These are phyloP conservation scores for Symphodus melops DNA, from an alignment of 2,113 vertebrate genomes.

Conservation along the genomic window DNA sequence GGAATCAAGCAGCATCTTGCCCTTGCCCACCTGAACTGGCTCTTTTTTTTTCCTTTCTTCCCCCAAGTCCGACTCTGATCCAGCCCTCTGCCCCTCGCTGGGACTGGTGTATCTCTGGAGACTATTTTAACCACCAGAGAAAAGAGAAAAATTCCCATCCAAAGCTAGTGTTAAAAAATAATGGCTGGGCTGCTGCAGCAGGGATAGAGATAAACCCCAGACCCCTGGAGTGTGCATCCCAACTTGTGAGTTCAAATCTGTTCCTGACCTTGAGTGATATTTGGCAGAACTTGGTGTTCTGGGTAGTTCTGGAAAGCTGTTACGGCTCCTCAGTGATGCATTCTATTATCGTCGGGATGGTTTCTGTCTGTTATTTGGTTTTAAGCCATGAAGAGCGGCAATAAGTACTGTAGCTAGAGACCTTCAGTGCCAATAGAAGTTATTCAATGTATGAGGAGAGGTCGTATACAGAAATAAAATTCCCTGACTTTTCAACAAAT, in stretches of 20 bases:
- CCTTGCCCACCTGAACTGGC: neutral
- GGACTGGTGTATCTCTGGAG: neutral
- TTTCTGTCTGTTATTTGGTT: conserved; percentile 28
- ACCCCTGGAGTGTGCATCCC: conserved; percentile 37
- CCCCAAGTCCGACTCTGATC: conserved; percentile 16
- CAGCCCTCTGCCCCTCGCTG: neutral
- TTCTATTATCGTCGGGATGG: conserved; percentile 36
- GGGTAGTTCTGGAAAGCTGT: conserved; percentile 48
- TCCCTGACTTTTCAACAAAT: neutral
- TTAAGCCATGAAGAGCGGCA: conserved; percentile 35
- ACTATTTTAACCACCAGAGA: conserved; percentile 23
- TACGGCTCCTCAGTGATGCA: conserved; percentile 25
- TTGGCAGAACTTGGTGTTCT: conserved; percentile 57
- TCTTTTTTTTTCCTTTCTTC: conserved; percentile 23
- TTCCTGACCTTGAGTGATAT: conserved; percentile 67
- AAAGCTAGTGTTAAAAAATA: conserved; percentile 10
- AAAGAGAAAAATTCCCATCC: neutral
- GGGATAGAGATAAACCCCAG: conserved; percentile 39
- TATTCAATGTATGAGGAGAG: conserved; percentile 21
- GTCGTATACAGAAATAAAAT: conserved; percentile 1
- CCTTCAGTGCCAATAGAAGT: conserved; percentile 13
- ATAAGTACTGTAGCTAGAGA: neutral
- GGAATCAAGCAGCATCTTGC: neutral
- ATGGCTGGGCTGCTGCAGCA: conserved; percentile 22
- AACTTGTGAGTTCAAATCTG: conserved; percentile 54